Conservation (phyloP, 2,888 invertebrate genomes). For the Mythimna lalbum region DNA sequence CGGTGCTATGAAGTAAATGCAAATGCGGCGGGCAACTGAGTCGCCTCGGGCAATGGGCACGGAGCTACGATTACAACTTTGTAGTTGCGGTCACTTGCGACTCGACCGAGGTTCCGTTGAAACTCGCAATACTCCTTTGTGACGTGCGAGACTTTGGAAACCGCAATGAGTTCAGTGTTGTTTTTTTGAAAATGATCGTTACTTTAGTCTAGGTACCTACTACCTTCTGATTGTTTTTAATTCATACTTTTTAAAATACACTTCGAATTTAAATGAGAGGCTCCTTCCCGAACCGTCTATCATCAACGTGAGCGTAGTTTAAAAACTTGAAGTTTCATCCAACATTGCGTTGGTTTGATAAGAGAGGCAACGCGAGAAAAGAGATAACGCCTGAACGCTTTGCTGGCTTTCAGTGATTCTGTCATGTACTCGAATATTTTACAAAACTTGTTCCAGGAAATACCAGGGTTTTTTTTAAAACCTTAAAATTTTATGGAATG, state of each 20-base stretch:
- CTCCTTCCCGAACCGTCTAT: too few species aligned
- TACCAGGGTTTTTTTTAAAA: too few species aligned
- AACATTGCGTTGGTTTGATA: too few species aligned
- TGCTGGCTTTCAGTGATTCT: too few species aligned
- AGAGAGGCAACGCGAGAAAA: too few species aligned
- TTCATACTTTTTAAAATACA: neutral
- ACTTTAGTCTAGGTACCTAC: neutral
- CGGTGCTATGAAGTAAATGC: conserved; percentile 58
- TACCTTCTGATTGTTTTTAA: neutral
- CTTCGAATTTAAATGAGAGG: neutral
- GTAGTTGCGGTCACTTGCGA: conserved; percentile 46
- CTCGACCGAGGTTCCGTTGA: conserved; percentile 27
- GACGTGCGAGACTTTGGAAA: conserved; percentile 24
- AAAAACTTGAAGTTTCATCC: too few species aligned
- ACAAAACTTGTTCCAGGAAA: too few species aligned
- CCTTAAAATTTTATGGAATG: too few species aligned
- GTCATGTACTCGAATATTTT: too few species aligned
- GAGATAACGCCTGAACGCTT: too few species aligned
- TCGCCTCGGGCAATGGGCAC: conserved; percentile 46
- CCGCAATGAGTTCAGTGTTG: conserved; percentile 18
- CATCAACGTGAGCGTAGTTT: too few species aligned
- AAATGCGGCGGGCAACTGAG: conserved; percentile 53
- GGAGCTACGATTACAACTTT: conserved; percentile 48
- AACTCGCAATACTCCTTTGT: conserved; percentile 43
- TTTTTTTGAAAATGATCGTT: conserved; percentile 11